Conservation (phyloP, 2,888 invertebrate species). For the Troides aeacus region DNA sequence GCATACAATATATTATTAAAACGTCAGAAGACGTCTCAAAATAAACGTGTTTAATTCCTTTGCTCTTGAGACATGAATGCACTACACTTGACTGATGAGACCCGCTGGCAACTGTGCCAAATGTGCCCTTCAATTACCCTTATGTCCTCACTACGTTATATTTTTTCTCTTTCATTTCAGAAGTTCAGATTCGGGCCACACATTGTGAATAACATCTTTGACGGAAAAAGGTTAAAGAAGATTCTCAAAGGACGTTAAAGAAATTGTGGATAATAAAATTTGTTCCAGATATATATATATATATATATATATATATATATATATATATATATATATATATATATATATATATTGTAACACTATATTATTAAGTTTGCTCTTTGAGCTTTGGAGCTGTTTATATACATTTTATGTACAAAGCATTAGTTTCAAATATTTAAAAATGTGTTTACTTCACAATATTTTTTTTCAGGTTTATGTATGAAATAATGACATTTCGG, state of each 20-base stretch:
- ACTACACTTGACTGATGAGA: constrained; percentile 22
- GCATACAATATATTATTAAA: background rate
- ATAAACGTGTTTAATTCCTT: constrained; percentile 9
- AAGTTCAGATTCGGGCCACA: constrained; percentile 8
- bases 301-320: background rate
- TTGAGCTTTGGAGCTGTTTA: background rate
- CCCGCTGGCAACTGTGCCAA: constrained; percentile 26
- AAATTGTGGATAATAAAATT: background rate
- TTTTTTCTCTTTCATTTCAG: constrained; percentile 27
- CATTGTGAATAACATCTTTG: constrained; percentile 12
- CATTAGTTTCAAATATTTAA: too few relatives aligned
- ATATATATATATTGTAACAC: too few relatives aligned
- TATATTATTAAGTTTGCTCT: background rate
- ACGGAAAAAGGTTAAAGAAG: constrained; percentile 1
- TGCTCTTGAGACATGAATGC: constrained; percentile 14
- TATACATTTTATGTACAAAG: too few relatives aligned
- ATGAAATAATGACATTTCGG: too few relatives aligned
- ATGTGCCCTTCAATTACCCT: constrained; percentile 25
- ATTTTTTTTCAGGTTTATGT: too few relatives aligned
- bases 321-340: background rate
- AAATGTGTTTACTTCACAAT: too few relatives aligned
- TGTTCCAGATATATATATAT: background rate
- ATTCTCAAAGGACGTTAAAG: background rate
- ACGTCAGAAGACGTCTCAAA: constrained; percentile 10
- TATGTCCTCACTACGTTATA: constrained; percentile 16